Conservation (phyloP, 2,888 invertebrate genomes). For the Megamerina dolium region DNA sequence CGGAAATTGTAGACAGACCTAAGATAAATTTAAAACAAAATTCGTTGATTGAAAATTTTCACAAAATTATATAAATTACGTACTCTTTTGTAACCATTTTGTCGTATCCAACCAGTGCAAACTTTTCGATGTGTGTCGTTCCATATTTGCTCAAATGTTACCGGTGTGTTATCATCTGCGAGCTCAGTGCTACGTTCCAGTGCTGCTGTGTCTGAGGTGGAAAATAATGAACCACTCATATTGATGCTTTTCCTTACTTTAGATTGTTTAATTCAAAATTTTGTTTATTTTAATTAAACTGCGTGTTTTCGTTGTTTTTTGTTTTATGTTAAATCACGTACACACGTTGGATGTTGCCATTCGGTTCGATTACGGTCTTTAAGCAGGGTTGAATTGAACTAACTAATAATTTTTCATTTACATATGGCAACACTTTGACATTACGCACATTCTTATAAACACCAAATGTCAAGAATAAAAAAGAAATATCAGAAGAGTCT, state of each 20-base stretch:
- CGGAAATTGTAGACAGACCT: conserved; percentile 91
- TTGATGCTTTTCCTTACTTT: no score
- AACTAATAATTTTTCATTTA: no score
- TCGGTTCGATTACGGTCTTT: no score
- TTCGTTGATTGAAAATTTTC: background rate
- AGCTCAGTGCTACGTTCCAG: conserved; percentile 37
- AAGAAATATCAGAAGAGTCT: no score
- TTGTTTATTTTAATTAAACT: background rate
- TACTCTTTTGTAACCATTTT: conserved; percentile 63
- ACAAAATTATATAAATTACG: conserved; percentile 18
- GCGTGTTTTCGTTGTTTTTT: no score
- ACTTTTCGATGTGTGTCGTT: conserved; percentile 36
- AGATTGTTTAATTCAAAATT: background rate
- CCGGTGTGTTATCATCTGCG: conserved; percentile 17
- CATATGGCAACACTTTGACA: no score
- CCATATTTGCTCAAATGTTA: conserved; percentile 42
- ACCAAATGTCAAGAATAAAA: no score
- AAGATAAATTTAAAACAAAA: conserved; percentile 1
- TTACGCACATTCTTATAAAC: no score
- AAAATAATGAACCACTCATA: conserved; percentile 44
- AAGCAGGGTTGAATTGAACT: no score
- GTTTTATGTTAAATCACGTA: no score
- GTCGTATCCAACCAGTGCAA: conserved; percentile 60
- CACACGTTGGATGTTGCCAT: no score
- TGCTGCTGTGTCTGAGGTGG: conserved; percentile 37